These are phyloP conservation scores for Caerostris darwini DNA, from an alignment of 1,140 invertebrate species.

Conservation along the genomic window DNA sequence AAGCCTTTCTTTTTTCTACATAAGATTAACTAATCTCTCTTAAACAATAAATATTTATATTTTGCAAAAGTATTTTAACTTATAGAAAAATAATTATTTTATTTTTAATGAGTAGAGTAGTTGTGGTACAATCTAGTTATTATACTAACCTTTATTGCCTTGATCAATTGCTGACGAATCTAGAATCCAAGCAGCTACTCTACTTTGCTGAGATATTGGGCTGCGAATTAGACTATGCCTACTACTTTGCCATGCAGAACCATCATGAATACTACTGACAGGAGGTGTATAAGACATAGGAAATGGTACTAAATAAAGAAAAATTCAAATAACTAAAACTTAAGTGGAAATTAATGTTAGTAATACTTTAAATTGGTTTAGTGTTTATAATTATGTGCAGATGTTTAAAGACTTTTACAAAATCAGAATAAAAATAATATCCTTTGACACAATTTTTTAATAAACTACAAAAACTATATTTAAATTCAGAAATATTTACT, in stretches of 20 bases:
- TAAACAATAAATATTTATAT: too few relatives aligned
- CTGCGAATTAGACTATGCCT: slow-evolving; percentile 75
- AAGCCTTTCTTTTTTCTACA: too few relatives aligned
- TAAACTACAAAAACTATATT: too few relatives aligned
- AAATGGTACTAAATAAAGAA: slow-evolving; percentile 61
- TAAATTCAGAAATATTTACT: too few relatives aligned
- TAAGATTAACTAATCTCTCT: too few relatives aligned
- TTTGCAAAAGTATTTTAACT: background rate
- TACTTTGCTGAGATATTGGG: slow-evolving; percentile 75
- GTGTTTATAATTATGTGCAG: too few relatives aligned
- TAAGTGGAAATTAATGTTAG: background rate
- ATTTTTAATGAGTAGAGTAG: background rate
- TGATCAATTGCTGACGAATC: slow-evolving; percentile 82
- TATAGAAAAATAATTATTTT: background rate
- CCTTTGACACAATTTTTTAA: too few relatives aligned
- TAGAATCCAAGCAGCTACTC: slow-evolving; percentile 82
- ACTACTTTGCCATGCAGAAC: slow-evolving; percentile 70
- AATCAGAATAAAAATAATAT: too few relatives aligned
- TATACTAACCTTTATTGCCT: slow-evolving; percentile 81
- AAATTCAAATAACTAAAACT: slow-evolving; percentile 22
- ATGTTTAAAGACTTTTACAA: too few relatives aligned
- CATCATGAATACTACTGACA: slow-evolving; percentile 64
- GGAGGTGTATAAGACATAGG: slow-evolving; percentile 71
- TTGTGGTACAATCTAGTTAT: background rate
- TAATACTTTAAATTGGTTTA: background rate